phyloP scores from a whole-genome alignment of 2,888 invertebrate species.

The Trissolcus brochymenae region DNA sequence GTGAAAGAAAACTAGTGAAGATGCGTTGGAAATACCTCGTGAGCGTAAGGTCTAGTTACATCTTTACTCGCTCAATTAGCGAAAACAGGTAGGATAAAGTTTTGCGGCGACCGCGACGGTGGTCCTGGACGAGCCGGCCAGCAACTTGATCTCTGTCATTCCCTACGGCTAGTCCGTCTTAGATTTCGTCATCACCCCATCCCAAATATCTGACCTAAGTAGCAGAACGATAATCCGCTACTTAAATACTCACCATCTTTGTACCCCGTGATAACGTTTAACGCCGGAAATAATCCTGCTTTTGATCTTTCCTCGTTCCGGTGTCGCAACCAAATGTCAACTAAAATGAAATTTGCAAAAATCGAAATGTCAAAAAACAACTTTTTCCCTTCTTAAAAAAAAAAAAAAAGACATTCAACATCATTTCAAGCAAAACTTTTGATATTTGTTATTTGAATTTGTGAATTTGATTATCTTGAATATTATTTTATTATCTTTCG shows the following conservation, averaged over 20 bases:
- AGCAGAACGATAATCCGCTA: slow-evolving; percentile 69
- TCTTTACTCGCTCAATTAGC: slow-evolving; percentile 76
- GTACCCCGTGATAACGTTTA: too few species aligned
- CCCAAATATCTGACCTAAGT: slow-evolving; percentile 70
- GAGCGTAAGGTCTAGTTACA: slow-evolving; percentile 76
- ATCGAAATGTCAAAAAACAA: too few species aligned
- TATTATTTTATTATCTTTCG: too few species aligned
- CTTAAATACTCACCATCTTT: slow-evolving; percentile 60
- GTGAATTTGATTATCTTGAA: too few species aligned
- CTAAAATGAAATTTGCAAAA: too few species aligned
- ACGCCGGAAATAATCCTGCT: too few species aligned
- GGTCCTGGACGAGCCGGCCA: slow-evolving; percentile 64
- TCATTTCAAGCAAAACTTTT: too few species aligned
- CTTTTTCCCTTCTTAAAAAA: too few species aligned
- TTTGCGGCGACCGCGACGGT: slow-evolving; percentile 72
- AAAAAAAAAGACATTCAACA: too few species aligned
- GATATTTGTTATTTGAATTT: too few species aligned
- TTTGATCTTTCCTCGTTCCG: too few species aligned
- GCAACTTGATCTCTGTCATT: slow-evolving; percentile 75
- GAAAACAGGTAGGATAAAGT: slow-evolving; percentile 76
- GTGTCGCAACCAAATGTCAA: too few species aligned
- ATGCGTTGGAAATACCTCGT: slow-evolving; percentile 72
- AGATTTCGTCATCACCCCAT: slow-evolving; percentile 70
- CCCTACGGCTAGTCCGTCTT: slow-evolving; percentile 67
- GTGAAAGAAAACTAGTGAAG: slow-evolving; percentile 65